Conservation (phyloP, 2,888 invertebrate genomes). For the Oegoconia quadripuncta region DNA sequence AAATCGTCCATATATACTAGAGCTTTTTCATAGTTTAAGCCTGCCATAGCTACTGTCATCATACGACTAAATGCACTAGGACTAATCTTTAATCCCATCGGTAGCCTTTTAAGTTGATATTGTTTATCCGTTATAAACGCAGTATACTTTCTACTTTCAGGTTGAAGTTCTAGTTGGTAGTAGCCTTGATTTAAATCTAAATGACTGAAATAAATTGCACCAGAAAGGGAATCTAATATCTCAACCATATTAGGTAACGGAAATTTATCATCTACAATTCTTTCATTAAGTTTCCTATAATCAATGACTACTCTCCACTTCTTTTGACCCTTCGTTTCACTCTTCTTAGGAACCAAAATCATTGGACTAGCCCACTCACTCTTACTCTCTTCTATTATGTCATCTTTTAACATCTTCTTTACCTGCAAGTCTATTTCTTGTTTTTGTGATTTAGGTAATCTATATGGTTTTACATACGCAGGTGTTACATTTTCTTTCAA, state of each 20-base stretch:
- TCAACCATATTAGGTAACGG: slow-evolving; percentile 18
- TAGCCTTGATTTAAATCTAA: slow-evolving; percentile 5
- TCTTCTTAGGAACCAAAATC: background rate
- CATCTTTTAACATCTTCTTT: background rate
- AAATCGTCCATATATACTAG: slow-evolving; percentile 15
- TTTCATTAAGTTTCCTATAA: slow-evolving; percentile 11
- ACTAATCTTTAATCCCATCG: slow-evolving; percentile 20
- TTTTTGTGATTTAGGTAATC: background rate
- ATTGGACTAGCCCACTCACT: background rate
- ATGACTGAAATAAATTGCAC: slow-evolving; percentile 5
- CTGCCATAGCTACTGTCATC: slow-evolving; percentile 20
- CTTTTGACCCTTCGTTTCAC: background rate
- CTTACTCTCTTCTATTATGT: background rate
- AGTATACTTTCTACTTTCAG: slow-evolving; percentile 16
- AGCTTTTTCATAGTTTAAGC: slow-evolving; percentile 17
- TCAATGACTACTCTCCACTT: slow-evolving; percentile 12
- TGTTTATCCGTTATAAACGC: slow-evolving; percentile 17
- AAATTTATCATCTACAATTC: slow-evolving; percentile 3
- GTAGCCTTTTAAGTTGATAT: slow-evolving; percentile 19
- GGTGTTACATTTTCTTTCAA: background rate
- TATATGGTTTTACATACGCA: background rate
- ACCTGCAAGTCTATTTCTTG: background rate
- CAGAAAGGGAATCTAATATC: slow-evolving; percentile 10
- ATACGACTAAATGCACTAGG: slow-evolving; percentile 19
- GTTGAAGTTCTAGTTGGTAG: slow-evolving; percentile 4